Conservation (phyloP, 2,113 vertebrate species). For the Oreocharis arfaki region DNA sequence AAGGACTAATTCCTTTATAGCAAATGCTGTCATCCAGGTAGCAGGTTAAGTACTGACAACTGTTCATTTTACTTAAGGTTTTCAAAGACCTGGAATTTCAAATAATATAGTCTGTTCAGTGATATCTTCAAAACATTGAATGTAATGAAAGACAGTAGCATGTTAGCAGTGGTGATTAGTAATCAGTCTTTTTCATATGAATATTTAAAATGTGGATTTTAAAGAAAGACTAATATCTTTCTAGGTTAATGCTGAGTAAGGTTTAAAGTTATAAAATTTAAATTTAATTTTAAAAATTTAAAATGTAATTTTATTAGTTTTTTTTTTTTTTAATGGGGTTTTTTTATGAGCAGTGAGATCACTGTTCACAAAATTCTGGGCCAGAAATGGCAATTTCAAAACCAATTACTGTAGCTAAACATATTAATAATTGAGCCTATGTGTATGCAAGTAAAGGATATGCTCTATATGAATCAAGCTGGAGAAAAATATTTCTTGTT, state of each 20-base stretch:
- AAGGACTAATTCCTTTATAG: background rate
- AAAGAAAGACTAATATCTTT: background rate
- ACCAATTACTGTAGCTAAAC: background rate
- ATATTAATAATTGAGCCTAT: background rate
- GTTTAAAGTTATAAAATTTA: background rate
- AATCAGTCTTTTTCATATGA: background rate
- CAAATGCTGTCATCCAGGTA: background rate
- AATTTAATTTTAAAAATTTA: background rate
- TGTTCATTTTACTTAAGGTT: background rate
- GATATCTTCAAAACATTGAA: background rate
- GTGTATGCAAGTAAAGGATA: background rate
- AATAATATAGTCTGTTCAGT: background rate
- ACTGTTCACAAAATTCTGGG: background rate
- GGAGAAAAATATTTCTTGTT: background rate
- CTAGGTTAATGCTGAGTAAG: background rate
- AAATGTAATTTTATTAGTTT: background rate
- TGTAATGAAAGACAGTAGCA: background rate
- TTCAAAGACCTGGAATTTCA: background rate
- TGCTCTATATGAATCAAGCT: background rate
- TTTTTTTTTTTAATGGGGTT: fast-evolving
- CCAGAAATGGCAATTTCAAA: background rate
- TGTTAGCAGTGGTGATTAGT: background rate
- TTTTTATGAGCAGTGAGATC: background rate
- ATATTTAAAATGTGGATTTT: background rate
- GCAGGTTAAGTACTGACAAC: background rate